Evolutionary conservation across 2,113 vertebrate genomes (phyloP).

Genomic region (Hemicordylus capensis): DNA sequence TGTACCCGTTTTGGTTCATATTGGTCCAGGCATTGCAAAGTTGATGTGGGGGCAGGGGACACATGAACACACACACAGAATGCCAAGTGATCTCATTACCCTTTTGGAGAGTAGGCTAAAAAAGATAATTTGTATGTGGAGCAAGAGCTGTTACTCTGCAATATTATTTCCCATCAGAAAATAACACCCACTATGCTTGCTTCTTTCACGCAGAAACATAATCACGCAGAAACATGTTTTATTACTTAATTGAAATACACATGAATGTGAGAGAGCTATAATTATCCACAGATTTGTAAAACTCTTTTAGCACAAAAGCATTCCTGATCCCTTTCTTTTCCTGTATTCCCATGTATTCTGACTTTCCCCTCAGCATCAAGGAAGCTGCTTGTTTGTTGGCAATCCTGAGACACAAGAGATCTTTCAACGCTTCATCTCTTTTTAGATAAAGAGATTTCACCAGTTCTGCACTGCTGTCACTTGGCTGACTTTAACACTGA

Average conservation of each 20-base stretch:
- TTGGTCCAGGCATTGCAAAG: too few species aligned
- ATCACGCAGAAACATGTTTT: neutral
- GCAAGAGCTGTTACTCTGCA: neutral
- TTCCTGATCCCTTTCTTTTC: neutral
- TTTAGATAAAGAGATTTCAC: neutral
- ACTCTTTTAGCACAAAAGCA: neutral
- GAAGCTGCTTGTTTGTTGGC: neutral
- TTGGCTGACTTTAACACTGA: neutral
- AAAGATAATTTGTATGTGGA: neutral
- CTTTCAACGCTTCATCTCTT: neutral
- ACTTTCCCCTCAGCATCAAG: neutral
- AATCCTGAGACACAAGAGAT: neutral
- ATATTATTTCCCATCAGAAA: neutral
- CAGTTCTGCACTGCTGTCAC: neutral
- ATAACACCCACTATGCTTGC: too few species aligned
- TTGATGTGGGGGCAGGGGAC: too few species aligned
- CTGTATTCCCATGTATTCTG: neutral
- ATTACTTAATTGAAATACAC: slow-evolving; percentile 22
- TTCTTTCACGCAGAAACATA: too few species aligned
- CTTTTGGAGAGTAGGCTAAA: too few species aligned
- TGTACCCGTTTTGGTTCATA: too few species aligned
- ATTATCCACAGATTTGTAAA: neutral
- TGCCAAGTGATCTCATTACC: too few species aligned
- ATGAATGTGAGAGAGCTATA: neutral
- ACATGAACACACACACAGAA: too few species aligned